Conservation (phyloP, 2,888 invertebrate genomes). For the Scaeva pyrastri region DNA sequence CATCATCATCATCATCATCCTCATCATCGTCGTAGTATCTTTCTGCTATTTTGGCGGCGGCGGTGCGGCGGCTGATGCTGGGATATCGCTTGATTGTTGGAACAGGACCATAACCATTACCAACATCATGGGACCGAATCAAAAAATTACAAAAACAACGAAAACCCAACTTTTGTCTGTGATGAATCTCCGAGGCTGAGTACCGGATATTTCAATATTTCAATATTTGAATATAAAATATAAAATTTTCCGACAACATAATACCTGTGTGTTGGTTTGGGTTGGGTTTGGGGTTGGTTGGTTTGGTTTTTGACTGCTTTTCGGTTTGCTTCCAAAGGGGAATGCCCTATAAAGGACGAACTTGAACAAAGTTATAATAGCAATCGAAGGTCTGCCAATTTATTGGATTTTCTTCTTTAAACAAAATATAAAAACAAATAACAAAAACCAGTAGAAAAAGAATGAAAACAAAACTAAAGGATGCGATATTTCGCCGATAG, state of each 20-base stretch:
- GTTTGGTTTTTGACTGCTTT: constrained; percentile 16
- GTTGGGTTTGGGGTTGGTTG: too few species aligned
- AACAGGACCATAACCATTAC: not conserved
- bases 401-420: constrained; percentile 63
- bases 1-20: not conserved
- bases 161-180: constrained; percentile 50
- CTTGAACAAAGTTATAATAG: constrained; percentile 53
- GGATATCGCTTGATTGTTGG: constrained; percentile 29
- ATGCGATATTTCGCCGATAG: constrained; percentile 6
- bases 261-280: constrained; percentile 51
- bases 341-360: constrained; percentile 18
- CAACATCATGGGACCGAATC: constrained; percentile 22
- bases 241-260: constrained; percentile 45
- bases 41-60: constrained; percentile 26
- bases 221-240: constrained; percentile 73
- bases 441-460: not conserved
- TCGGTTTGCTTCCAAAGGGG: not conserved
- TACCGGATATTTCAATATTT: constrained; percentile 52
- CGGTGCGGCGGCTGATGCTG: not conserved
- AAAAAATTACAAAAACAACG: not conserved
- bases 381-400: constrained; percentile 72
- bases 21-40: constrained; percentile 6
- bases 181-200: too few species aligned
- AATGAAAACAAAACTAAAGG: constrained; percentile 11
- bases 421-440: not conserved